phyloP scores from a whole-genome alignment of 2,888 invertebrate species.

The Lithophane ornitopus region DNA sequence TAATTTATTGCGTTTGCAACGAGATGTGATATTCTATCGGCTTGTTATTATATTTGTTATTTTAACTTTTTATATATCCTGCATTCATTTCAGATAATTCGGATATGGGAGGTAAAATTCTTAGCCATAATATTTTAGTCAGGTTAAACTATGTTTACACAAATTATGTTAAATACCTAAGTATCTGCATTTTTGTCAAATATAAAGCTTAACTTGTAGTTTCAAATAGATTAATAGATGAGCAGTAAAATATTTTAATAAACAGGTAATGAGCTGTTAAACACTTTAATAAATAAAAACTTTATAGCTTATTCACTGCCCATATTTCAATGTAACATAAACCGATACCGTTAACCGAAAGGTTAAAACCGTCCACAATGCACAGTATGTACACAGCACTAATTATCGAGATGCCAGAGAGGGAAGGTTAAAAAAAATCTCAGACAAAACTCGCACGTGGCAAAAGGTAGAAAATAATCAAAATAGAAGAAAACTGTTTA shows the following conservation, averaged over 20 bases:
- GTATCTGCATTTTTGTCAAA: neutral
- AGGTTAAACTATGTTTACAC: neutral
- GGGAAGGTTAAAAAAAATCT: constrained; percentile 31
- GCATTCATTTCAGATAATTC: constrained; percentile 24
- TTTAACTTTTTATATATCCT: constrained; percentile 37
- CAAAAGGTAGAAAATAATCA: constrained; percentile 76
- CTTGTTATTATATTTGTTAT: constrained; percentile 60
- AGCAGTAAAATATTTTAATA: constrained; percentile 27
- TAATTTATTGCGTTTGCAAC: constrained; percentile 77
- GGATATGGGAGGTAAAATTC: neutral
- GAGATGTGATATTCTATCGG: constrained; percentile 72
- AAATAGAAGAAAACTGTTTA: constrained; percentile 77
- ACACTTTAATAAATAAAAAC: constrained; percentile 14
- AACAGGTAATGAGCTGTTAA: constrained; percentile 2
- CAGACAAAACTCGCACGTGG: constrained; percentile 57
- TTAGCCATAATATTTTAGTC: constrained; percentile 11
- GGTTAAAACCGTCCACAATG: constrained; percentile 41
- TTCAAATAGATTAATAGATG: neutral
- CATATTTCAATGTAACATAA: constrained; percentile 31
- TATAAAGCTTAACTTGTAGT: neutral
- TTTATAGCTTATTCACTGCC: constrained; percentile 20
- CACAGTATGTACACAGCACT: constrained; percentile 25
- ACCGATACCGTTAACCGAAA: constrained; percentile 1
- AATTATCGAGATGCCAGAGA: constrained; percentile 47
- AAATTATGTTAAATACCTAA: neutral